Percentiles rank a stretch among this genome's conserved stretches.
Conservation (phyloP, 2,113 vertebrate genomes). For the Synodontis membranacea region DNA sequence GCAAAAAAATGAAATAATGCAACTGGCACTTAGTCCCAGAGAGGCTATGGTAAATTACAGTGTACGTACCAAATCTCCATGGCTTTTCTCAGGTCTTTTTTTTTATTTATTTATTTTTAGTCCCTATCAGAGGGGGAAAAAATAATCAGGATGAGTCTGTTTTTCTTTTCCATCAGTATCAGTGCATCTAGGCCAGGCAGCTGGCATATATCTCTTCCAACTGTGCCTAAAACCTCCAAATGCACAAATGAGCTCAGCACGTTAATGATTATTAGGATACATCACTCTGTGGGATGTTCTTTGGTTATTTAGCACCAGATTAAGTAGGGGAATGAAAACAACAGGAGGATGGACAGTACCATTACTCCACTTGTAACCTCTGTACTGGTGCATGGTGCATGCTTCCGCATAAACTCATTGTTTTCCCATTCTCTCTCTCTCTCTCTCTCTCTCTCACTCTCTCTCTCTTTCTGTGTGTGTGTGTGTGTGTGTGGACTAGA, state of each 20-base stretch:
- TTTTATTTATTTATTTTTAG: too few relatives aligned
- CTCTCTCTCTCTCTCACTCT: too few relatives aligned
- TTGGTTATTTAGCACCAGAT: constrained; percentile 49
- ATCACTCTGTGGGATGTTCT: constrained; percentile 45
- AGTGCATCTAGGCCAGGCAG: constrained; percentile 29
- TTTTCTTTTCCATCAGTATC: constrained; percentile 35
- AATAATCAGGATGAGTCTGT: constrained; percentile 25
- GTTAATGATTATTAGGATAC: constrained; percentile 48
- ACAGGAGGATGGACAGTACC: constrained; percentile 20
- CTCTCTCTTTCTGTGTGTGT: constrained; percentile 1
- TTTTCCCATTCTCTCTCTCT: too few relatives aligned
- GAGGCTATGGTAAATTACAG: constrained; percentile 2
- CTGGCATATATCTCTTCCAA: constrained; percentile 31
- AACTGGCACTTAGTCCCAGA: not conserved
- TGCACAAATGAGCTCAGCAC: constrained; percentile 42
- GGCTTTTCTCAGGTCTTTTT: constrained; percentile 9
- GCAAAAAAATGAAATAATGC: not conserved
- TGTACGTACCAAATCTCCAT: not conserved
- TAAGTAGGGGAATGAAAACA: constrained; percentile 36
- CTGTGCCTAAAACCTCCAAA: constrained; percentile 38
- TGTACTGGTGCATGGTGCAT: constrained; percentile 41
- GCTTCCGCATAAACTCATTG: constrained; percentile 20
- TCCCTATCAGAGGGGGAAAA: not conserved
- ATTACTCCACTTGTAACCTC: constrained; percentile 35
- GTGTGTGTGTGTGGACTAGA: constrained; percentile 37